Evolutionary conservation across 2,113 vertebrate species (phyloP).

Genomic region (Odobenus rosmarus): DNA sequence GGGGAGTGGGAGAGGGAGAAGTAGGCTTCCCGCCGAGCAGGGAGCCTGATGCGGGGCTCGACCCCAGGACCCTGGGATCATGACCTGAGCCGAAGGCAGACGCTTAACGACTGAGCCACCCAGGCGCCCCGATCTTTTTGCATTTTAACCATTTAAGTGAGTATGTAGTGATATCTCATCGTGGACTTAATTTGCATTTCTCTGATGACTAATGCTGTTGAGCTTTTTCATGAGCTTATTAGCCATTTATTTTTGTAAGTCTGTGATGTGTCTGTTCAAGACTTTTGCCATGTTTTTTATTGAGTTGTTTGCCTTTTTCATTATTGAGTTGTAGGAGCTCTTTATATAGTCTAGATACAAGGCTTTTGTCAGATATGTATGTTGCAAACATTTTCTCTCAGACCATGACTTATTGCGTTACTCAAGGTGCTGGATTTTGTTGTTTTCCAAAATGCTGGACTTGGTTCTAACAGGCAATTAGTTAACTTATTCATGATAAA

Average conservation of each 20-base stretch:
- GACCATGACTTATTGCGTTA: not conserved
- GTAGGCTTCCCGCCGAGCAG: no score
- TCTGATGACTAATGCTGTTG: not conserved
- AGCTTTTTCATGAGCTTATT: not conserved
- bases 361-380: not conserved
- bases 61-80: no score
- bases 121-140: not conserved
- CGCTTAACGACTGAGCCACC: no score
- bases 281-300: not conserved
- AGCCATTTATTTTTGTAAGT: not conserved
- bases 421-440: not conserved
- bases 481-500: not conserved
- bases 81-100: no score
- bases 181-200: not conserved
- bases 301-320: not conserved
- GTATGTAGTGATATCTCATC: not conserved
- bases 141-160: not conserved
- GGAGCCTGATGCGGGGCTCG: no score
- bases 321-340: not conserved
- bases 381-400: not conserved
- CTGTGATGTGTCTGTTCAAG: not conserved
- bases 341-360: not conserved
- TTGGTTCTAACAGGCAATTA: not conserved
- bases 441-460: conserved; percentile 1
- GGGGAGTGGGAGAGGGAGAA: no score